These are phyloP conservation scores for Homarus americanus DNA, from an alignment of 1,140 invertebrate species.

Conservation along the genomic window DNA sequence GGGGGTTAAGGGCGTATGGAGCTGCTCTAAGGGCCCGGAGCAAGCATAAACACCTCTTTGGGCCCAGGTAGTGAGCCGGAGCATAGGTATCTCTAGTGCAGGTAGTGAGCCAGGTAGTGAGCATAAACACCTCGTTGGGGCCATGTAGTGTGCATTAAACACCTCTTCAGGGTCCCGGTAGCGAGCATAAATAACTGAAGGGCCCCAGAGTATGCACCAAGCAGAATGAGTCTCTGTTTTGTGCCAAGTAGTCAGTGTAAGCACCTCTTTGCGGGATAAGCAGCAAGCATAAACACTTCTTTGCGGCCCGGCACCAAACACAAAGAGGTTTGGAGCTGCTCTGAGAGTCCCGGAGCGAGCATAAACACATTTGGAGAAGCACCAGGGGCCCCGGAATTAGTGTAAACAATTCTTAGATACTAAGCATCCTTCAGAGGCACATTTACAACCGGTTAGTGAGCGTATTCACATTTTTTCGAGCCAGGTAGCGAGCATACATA, in stretches of 20 bases:
- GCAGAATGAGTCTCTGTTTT: no score
- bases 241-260: no score
- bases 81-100: no score
- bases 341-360: not conserved
- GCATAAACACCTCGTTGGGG: not conserved
- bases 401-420: no score
- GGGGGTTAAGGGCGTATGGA: no score
- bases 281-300: not conserved
- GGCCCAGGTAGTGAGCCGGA: not conserved
- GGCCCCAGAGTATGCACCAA: no score
- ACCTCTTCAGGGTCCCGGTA: not conserved
- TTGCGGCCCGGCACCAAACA: not conserved
- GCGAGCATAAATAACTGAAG: not conserved
- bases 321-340: no score
- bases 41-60: constrained; percentile 33
- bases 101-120: not conserved
- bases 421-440: no score
- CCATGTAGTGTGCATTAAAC: no score
- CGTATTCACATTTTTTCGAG: not conserved
- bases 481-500: not conserved
- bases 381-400: no score
- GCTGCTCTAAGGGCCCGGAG: not conserved
- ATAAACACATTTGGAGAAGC: not conserved
- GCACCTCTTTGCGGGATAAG: not conserved
- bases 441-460: no score